Conservation (phyloP, 2,113 vertebrate genomes). For the Mystacornis crossleyi region DNA sequence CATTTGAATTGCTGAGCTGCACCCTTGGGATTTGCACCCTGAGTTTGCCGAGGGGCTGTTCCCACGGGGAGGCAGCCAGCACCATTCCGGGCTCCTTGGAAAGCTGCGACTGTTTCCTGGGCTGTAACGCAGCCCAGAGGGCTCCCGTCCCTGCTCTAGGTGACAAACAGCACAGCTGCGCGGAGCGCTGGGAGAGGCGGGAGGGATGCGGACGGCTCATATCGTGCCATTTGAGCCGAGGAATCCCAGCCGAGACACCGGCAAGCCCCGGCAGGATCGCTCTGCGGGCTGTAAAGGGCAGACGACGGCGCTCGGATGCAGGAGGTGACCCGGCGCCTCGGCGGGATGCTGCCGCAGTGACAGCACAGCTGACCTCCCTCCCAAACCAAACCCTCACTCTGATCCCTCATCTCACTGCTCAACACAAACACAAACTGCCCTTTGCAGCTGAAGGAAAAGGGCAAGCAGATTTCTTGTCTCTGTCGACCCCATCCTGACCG, state of each 20-base stretch:
- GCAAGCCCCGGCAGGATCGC: background rate
- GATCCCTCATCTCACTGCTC: background rate
- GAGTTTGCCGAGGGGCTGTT: background rate
- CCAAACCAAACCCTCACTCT: background rate
- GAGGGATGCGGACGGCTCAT: fast-evolving
- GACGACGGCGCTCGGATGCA: background rate
- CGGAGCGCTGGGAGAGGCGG: background rate
- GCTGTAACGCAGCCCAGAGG: background rate
- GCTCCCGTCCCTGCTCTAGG: fast-evolving
- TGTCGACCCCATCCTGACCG: fast-evolving
- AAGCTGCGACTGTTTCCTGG: background rate
- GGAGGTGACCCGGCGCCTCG: fast-evolving
- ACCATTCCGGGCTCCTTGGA: background rate
- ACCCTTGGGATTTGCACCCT: background rate
- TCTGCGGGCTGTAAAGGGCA: background rate
- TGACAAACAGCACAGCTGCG: background rate
- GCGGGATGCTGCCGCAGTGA: background rate
- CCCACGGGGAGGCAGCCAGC: background rate
- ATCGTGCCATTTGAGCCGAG: background rate
- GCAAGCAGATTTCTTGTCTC: background rate
- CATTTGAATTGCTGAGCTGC: background rate
- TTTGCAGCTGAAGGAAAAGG: background rate
- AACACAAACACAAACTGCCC: background rate
- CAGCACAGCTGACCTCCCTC: background rate
- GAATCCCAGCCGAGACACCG: background rate